Evolutionary conservation across 1,140 invertebrate genomes (phyloP), one percentile per base, ranked within the genome.

Genomic region (Bombyx mandarina): DNA sequence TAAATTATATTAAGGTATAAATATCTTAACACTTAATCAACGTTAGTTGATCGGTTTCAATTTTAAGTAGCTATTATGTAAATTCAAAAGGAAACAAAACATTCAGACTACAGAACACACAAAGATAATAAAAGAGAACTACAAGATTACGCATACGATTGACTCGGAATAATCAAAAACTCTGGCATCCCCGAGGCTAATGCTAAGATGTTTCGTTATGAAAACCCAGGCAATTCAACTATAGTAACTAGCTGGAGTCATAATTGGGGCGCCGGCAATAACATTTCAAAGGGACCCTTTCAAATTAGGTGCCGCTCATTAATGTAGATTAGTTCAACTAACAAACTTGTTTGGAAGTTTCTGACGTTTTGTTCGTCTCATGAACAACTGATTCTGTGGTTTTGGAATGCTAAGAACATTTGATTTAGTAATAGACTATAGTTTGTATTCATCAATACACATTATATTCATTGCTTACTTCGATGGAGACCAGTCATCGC

Each of bases 151-250:
- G 43, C 18, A 45, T 54, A 9, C 43, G 12, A 54, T 45, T 22
- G 43, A 54, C 18, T 54, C 43, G 6, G 43, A 22, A 22, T 12
- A 45, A 45, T 45, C 43, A 45, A 54, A 54, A 54, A 54, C 26
- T 35, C 52, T 12, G 43, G 7, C 45, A 35, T 51, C 12, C 26
- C 26, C 26, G 26, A 5, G 26, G 53, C 53, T 44, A 62, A 65
- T 57, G 57, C 54, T 44, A 69, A 70, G 73, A 71, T 69, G 65
- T 66, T 65, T 66, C 67, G 66, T 73, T 69, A 71, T 65, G 66
- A 67, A 67, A 75, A 73, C 60, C 63, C 60, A 66, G 61, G 66
- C 63, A 63, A 69, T 69, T 63, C 56, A 66, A 73, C 62, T 69
- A 68, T 64, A 56, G 65, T 59, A 66, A 73, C 62, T 63, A 57